Percentiles rank a stretch among this genome's conserved stretches.
These are phyloP conservation scores for Orthosia gothica DNA, from an alignment of 2,888 invertebrate species.

Conservation along the genomic window DNA sequence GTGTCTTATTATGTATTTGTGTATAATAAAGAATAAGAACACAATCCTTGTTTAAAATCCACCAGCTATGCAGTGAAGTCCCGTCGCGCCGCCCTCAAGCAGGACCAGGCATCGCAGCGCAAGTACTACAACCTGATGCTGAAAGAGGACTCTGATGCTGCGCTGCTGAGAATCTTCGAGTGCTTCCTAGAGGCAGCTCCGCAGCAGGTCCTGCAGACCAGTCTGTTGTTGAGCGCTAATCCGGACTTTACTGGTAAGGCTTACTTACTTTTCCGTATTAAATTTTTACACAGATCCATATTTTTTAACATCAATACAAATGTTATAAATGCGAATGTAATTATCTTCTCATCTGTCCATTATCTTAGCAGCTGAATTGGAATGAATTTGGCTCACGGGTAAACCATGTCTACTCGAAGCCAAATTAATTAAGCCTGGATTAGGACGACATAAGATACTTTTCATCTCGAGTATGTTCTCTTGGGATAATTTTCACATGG, in stretches of 20 bases:
- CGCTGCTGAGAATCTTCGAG: constrained; percentile 94
- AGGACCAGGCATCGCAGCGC: constrained; percentile 92
- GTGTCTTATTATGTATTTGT: no score
- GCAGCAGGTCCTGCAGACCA: constrained; percentile 94
- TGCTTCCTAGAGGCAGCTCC: constrained; percentile 96
- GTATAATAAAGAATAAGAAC: no score
- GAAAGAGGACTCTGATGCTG: constrained; percentile 95
- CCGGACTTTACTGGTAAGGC: constrained; percentile 89
- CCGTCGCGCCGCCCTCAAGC: constrained; percentile 91
- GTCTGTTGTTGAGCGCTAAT: constrained; percentile 92
- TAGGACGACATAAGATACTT: no score
- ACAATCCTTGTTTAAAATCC: background rate
- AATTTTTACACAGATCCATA: background rate
- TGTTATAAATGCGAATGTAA: background rate
- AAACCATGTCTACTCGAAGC: no score
- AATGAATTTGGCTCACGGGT: no score
- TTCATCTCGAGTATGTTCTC: no score
- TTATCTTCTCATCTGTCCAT: no score
- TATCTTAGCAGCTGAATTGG: no score
- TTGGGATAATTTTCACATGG: no score
- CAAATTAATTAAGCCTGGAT: no score
- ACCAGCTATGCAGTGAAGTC: constrained; percentile 93
- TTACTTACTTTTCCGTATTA: background rate
- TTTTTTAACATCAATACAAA: background rate
- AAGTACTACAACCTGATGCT: constrained; percentile 94